Evolutionary conservation across 2,797 vertebrate genomes (phyloP).

Genomic region (Ctenopoma kingsleyae): DNA sequence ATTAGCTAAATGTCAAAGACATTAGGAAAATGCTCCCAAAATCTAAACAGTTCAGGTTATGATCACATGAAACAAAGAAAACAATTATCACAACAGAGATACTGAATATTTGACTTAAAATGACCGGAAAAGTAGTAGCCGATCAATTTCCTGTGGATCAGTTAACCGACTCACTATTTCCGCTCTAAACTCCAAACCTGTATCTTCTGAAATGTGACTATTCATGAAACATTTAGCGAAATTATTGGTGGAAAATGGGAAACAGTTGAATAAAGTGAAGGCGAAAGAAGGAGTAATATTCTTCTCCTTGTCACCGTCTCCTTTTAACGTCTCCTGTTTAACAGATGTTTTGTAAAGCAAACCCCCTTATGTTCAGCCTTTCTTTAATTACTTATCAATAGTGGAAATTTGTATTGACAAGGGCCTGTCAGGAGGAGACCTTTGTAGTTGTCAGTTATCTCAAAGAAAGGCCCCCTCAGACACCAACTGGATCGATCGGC

Average conservation of each 20-base stretch:
- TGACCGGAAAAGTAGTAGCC: too few species aligned
- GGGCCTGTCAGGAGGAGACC: conserved; percentile 83
- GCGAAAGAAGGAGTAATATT: conserved; percentile 30
- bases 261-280: conserved; percentile 29
- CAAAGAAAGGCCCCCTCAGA: conserved; percentile 71
- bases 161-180: neutral
- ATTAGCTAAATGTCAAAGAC: neutral
- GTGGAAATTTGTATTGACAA: conserved; percentile 88
- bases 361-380: conserved; percentile 52
- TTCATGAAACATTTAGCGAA: neutral
- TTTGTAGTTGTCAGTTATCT: conserved; percentile 89
- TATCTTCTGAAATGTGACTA: neutral
- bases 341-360: conserved; percentile 84
- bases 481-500: conserved; percentile 81
- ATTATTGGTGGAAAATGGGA: conserved; percentile 28
- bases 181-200: neutral
- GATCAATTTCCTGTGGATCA: too few species aligned
- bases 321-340: conserved; percentile 80
- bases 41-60: neutral
- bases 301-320: conserved; percentile 32
- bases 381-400: conserved; percentile 89
- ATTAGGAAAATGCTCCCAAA: too few species aligned
- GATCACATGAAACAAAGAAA: neutral
- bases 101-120: neutral
- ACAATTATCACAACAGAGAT: neutral